phyloP scores from a whole-genome alignment of 2,888 invertebrate species.

The Argyra leucocephala region DNA sequence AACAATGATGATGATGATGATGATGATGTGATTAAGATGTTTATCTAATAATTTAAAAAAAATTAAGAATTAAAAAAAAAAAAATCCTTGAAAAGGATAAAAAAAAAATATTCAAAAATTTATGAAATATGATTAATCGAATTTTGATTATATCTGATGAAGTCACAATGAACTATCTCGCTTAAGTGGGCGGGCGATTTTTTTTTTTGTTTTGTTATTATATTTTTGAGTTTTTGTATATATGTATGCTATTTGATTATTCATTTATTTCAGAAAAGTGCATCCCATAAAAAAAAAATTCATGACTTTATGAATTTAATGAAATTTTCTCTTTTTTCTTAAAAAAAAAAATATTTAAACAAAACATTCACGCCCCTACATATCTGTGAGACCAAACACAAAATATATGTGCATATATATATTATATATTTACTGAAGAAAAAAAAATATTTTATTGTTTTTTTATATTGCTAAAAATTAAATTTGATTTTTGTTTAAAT shows the following conservation, averaged over 20 bases:
- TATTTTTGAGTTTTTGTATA: no score
- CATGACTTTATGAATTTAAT: slow-evolving; percentile 3
- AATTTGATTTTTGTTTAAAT: no score
- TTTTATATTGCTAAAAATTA: no score
- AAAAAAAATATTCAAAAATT: neutral
- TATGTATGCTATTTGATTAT: neutral
- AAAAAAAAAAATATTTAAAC: neutral
- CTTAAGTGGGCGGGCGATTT: neutral
- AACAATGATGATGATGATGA: no score
- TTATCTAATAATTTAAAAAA: neutral
- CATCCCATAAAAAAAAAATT: neutral
- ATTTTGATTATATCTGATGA: neutral
- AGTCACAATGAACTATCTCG: neutral
- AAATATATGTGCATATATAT: no score
- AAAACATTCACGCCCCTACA: neutral
- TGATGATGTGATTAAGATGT: slow-evolving; percentile 4
- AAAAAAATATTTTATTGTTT: no score
- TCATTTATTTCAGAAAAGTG: neutral
- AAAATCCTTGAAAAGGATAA: neutral
- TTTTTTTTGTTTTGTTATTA: neutral
- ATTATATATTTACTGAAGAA: no score
- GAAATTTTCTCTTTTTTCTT: no score
- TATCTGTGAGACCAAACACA: neutral
- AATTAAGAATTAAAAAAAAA: neutral
- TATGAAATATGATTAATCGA: neutral